Percentiles rank a stretch among this genome's conserved stretches.
Conservation (phyloP, 2,113 vertebrate genomes). For the Mellivora capensis region DNA sequence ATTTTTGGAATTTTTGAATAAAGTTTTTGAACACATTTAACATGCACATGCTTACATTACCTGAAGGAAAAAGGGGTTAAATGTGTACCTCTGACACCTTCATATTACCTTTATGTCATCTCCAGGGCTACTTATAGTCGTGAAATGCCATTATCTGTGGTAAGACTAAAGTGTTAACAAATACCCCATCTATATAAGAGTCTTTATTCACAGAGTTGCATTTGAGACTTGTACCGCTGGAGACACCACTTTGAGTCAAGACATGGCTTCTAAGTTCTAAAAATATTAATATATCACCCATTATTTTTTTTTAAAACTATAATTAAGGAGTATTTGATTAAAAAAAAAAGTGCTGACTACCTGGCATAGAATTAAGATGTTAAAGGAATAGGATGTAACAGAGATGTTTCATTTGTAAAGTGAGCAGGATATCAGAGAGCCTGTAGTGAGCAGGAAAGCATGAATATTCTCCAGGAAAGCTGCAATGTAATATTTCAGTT, state of each 20-base stretch:
- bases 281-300: neutral
- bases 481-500: neutral
- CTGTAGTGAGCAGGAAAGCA: neutral
- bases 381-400: neutral
- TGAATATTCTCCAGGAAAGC: fast-evolving
- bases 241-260: neutral
- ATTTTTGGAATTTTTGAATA: neutral
- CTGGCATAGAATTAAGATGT: neutral
- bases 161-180: neutral
- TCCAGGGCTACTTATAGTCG: too few relatives aligned
- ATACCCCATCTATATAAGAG: too few relatives aligned
- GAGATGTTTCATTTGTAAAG: neutral
- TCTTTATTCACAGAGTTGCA: neutral
- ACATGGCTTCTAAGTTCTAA: neutral
- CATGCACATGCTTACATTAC: neutral
- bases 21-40: neutral
- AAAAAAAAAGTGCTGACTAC: neutral
- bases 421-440: fast-evolving
- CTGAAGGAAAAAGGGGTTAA: neutral
- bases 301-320: neutral
- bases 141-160: neutral
- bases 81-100: neutral
- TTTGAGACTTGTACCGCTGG: neutral
- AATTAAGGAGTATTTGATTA: neutral
- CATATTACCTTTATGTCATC: neutral